Percentiles rank a stretch among this genome's conserved stretches.
Conservation (phyloP, 2,888 invertebrate genomes). For the Zaprionus bogoriensis region DNA sequence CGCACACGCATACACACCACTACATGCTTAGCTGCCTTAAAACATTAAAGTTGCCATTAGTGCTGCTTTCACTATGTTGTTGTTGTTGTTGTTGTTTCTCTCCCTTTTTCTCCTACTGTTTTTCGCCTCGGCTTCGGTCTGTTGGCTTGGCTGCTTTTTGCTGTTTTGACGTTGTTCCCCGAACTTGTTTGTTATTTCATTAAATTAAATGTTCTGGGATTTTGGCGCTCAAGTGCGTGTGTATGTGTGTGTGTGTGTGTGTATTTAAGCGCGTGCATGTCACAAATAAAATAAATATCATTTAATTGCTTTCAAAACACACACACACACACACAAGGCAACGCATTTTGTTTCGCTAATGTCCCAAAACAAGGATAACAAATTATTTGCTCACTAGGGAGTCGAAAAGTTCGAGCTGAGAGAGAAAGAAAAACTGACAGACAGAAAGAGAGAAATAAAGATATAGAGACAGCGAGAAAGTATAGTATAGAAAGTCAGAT, state of each 20-base stretch:
- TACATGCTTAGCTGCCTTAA: conserved; percentile 33
- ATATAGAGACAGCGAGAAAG: neutral
- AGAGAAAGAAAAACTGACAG: neutral
- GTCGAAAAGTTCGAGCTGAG: neutral
- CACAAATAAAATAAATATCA: conserved; percentile 63
- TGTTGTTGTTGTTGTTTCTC: conserved; percentile 22
- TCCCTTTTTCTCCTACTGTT: conserved; percentile 7
- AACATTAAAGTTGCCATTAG: conserved; percentile 74
- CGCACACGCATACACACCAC: conserved; percentile 17
- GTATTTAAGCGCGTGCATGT: conserved; percentile 34
- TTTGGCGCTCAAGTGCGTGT: conserved; percentile 30
- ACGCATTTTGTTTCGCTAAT: conserved; percentile 40
- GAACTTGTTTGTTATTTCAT: conserved; percentile 73
- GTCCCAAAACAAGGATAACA: conserved; percentile 29
- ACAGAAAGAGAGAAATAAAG: neutral
- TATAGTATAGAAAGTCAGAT: no score
- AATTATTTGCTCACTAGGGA: conserved; percentile 29
- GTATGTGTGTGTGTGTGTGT: conserved; percentile 12
- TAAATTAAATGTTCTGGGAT: conserved; percentile 70
- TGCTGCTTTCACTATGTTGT: conserved; percentile 28
- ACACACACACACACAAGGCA: conserved; percentile 4
- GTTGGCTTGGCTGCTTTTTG: conserved; percentile 37
- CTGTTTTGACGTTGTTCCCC: conserved; percentile 59
- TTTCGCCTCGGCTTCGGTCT: neutral
- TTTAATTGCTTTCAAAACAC: conserved; percentile 65